Evolutionary conservation across 2,888 invertebrate genomes (phyloP), one percentile per base, ranked within the genome.

Genomic region (Sminthurinus aureus): DNA sequence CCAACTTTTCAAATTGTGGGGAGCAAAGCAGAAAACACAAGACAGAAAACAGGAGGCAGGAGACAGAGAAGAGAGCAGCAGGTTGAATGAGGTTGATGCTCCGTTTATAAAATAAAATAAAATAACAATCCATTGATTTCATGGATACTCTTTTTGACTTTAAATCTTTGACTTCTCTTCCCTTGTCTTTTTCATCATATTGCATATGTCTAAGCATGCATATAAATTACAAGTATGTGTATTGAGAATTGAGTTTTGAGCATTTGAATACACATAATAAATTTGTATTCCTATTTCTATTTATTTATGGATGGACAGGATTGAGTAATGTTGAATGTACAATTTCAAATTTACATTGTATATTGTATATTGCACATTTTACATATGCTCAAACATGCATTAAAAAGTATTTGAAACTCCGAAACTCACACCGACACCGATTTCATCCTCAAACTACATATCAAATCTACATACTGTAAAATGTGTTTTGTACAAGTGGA

Each of bases 371-470:
- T 38, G 3, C 58, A 77, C 18, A 79, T 24, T 22, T 2, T 75
- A 18, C n/a, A 38, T 22, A 75, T 66, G 75, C 83, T 74, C 67
- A 71, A 82, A 73, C 0, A 13, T 58, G 58, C 58, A 58, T 58
- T 13, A 13, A 58, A 15, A 58, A 38, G 38, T 38, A 38, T 1
- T 38, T 38, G 58, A 18, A 58, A 58, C 67, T 69, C 67, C n/a
- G n/a, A n/a, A n/a, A n/a, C n/a, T n/a, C n/a, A n/a, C n/a, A n/a
- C n/a, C n/a, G n/a, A 20, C 67, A 20, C 75, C 78, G 79, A 81
- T 79, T 84, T 83, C 82, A 82, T 84, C 84, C 83, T 82, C 74
- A n/a, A n/a, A n/a, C n/a, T n/a, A n/a, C n/a, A n/a, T n/a, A n/a
- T n/a, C n/a, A n/a, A n/a, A n/a, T 86, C 81, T 86, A 85, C 85